These are phyloP conservation scores for Eupristina koningsbergeri DNA, from an alignment of 1,140 invertebrate genomes.

Conservation along the genomic window DNA sequence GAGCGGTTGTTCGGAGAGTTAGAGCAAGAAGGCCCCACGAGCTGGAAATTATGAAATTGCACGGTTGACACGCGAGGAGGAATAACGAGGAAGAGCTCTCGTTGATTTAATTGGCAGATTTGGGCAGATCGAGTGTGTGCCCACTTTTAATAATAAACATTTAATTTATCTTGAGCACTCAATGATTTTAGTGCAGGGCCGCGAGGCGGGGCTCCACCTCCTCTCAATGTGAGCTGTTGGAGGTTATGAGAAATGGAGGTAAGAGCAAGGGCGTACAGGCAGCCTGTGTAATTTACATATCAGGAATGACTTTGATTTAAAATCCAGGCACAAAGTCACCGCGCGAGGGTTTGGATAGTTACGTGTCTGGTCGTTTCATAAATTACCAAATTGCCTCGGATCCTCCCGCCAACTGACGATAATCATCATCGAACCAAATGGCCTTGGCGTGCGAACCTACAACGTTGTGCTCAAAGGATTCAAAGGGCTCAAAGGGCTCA, in stretches of 20 bases:
- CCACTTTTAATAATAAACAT: not conserved
- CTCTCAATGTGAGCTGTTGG: too few relatives aligned
- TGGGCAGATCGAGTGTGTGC: too few relatives aligned
- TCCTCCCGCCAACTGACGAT: conserved; percentile 25
- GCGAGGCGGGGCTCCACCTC: not conserved
- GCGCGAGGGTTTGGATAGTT: not conserved
- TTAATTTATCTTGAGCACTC: not conserved
- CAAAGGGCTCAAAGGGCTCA: too few relatives aligned
- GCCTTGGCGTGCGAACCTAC: not conserved
- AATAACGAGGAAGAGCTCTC: not conserved
- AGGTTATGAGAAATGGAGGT: too few relatives aligned
- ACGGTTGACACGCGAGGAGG: not conserved
- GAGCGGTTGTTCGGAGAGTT: too few relatives aligned
- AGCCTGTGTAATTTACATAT: conserved; percentile 35
- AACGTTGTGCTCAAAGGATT: not conserved
- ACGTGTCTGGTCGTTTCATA: conserved; percentile 19
- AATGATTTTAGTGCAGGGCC: not conserved
- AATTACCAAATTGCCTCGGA: conserved; percentile 43
- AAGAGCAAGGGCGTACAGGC: not conserved
- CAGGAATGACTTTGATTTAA: conserved; percentile 32
- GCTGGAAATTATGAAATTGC: not conserved
- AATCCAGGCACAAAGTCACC: conserved; percentile 20
- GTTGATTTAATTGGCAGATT: not conserved
- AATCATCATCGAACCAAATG: conserved; percentile 3
- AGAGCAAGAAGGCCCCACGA: too few relatives aligned